These are phyloP conservation scores for Cassiopea xamachana DNA, from an alignment of 30 jellyfish, hydroid and myxozoan genomes.

Conservation along the genomic window DNA sequence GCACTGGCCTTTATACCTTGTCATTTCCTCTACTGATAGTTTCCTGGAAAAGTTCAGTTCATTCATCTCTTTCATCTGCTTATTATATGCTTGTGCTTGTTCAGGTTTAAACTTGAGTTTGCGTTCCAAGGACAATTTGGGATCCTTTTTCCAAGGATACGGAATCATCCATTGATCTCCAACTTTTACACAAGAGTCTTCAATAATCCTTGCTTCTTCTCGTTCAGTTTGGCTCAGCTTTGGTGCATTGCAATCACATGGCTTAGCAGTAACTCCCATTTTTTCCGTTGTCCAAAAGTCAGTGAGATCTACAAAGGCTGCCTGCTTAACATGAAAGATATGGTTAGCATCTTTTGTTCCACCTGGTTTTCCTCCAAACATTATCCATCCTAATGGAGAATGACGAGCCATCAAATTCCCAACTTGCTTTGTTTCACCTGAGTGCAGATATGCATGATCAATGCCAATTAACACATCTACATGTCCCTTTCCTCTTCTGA, in stretches of 20 bases:
- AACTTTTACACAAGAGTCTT: slow-evolving; percentile 39
- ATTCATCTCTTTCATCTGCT: slow-evolving; percentile 57
- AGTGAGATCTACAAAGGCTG: slow-evolving; percentile 63
- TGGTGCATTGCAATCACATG: slow-evolving; percentile 42
- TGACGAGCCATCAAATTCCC: slow-evolving; percentile 65
- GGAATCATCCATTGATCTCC: slow-evolving; percentile 64
- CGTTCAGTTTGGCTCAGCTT: slow-evolving; percentile 36
- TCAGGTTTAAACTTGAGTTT: slow-evolving; percentile 55
- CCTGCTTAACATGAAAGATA: slow-evolving; percentile 62
- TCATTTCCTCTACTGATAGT: slow-evolving; percentile 41
- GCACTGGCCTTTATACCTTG: slow-evolving; percentile 69
- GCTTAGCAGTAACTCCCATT: slow-evolving; percentile 66
- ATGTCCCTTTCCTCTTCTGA: slow-evolving; percentile 55
- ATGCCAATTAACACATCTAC: slow-evolving; percentile 75
- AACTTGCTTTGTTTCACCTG: slow-evolving; percentile 64
- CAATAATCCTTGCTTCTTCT: slow-evolving; percentile 54
- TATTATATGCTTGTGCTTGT: slow-evolving; percentile 70
- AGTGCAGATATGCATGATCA: slow-evolving; percentile 72
- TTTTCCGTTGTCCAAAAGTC: slow-evolving; percentile 75
- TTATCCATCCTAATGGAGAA: slow-evolving; percentile 77
- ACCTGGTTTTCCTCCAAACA: slow-evolving; percentile 66
- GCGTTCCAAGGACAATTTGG: slow-evolving; percentile 47
- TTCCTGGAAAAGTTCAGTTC: slow-evolving; percentile 48
- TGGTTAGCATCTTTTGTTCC: slow-evolving; percentile 26
- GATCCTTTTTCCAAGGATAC: slow-evolving; percentile 81